A percentile compares a stretch with the other conserved stretches of the same genome.
Evolutionary conservation across 2,888 invertebrate species (phyloP).

Genomic region (Altica lythri): DNA sequence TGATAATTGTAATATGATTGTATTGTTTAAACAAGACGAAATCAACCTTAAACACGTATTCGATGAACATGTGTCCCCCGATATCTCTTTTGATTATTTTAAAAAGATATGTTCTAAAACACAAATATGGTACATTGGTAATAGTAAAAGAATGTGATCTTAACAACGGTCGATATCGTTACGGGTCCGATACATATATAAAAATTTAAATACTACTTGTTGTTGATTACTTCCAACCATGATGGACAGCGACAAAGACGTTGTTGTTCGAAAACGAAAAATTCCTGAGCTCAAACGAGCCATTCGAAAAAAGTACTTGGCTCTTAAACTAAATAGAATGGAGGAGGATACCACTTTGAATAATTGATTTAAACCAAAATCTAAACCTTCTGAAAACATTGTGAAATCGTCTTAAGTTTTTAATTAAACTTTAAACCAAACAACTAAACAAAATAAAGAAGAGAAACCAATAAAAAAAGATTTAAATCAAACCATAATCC

Average conservation of each 20-base stretch:
- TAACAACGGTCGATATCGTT: conserved; percentile 16
- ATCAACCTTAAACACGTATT: conserved; percentile 27
- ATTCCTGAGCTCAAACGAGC: not conserved
- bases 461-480: not conserved
- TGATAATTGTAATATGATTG: conserved; percentile 34
- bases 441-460: not conserved
- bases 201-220: not conserved
- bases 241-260: not conserved
- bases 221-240: not conserved
- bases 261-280: not conserved
- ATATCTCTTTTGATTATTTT: conserved; percentile 11
- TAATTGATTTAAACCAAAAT: too few species aligned
- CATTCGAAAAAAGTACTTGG: not conserved
- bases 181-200: conserved; percentile 20
- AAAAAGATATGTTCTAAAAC: conserved; percentile 12
- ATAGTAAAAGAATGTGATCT: conserved; percentile 15
- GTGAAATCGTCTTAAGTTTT: not conserved
- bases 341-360: not conserved
- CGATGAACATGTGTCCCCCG: conserved; percentile 16
- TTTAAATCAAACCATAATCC: too few species aligned
- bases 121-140: not conserved
- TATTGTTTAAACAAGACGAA: conserved; percentile 44
- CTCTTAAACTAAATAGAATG: not conserved
- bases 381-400: not conserved
- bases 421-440: not conserved